A percentile compares a stretch with the other conserved stretches of the same genome.
phyloP scores from a whole-genome alignment of 2,888 invertebrate genomes.

The Cataglyphis livida region DNA sequence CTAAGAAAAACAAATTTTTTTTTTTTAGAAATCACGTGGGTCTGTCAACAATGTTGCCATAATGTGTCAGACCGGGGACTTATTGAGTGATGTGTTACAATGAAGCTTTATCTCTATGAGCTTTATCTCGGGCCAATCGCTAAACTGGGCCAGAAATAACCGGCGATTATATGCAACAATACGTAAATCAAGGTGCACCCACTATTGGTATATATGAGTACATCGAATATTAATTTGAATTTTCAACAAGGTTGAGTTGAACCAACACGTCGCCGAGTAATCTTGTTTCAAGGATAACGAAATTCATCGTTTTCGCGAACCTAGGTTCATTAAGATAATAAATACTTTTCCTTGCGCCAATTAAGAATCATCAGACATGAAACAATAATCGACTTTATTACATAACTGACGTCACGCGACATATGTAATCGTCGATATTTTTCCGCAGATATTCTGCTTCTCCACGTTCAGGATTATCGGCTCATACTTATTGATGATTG shows the following conservation, averaged over 20 bases:
- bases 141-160: conserved; percentile 28
- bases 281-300: neutral
- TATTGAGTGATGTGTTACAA: neutral
- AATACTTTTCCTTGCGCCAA: neutral
- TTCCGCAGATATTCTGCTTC: neutral
- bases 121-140: conserved; percentile 21
- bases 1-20: too few species aligned
- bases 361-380: neutral
- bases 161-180: conserved; percentile 10
- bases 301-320: neutral
- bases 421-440: conserved; percentile 3
- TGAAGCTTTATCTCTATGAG: conserved; percentile 35
- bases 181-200: conserved; percentile 28
- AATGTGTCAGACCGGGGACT: too few species aligned
- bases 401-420: conserved; percentile 12
- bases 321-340: neutral
- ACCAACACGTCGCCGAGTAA: neutral
- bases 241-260: neutral
- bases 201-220: neutral
- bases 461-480: neutral
- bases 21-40: too few species aligned
- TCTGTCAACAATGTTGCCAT: too few species aligned
- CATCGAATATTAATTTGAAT: conserved; percentile 11
- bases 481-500: conserved; percentile 12
- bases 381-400: conserved; percentile 14